These are phyloP conservation scores for Mus spicilegus DNA, from an alignment of 2,113 vertebrate species.

Conservation along the genomic window DNA sequence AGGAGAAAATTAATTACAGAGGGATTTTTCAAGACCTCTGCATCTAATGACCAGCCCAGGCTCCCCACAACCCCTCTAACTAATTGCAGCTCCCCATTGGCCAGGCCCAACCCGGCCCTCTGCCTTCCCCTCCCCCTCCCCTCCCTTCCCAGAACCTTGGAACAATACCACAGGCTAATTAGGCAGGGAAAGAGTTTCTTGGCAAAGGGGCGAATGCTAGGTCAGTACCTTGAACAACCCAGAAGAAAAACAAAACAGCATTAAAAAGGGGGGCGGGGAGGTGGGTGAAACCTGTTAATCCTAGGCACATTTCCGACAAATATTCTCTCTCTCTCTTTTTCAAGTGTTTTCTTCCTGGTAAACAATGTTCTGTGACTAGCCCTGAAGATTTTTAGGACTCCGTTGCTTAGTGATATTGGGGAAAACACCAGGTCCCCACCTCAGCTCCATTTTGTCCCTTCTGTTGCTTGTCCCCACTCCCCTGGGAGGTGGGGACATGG, in stretches of 20 bases:
- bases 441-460: background rate
- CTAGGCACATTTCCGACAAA: conserved; percentile 86
- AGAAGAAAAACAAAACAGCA: conserved; percentile 86
- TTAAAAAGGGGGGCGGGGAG: conserved; percentile 75
- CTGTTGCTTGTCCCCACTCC: background rate
- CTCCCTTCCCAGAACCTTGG: conserved; percentile 65
- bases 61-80: conserved; percentile 62
- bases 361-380: conserved; percentile 85
- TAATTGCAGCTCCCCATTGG: conserved; percentile 75
- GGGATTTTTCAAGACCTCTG: conserved; percentile 84
- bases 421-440: conserved; percentile 64
- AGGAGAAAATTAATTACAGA: conserved; percentile 92
- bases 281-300: conserved; percentile 81
- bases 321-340: conserved; percentile 82
- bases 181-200: conserved; percentile 86
- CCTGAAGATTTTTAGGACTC: conserved; percentile 84
- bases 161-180: conserved; percentile 84
- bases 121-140: background rate
- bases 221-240: conserved; percentile 86
- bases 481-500: background rate
- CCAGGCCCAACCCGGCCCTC: conserved; percentile 63
- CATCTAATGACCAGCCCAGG: conserved; percentile 79
- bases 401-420: conserved; percentile 85
- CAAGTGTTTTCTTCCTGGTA: conserved; percentile 89
- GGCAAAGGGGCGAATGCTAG: conserved; percentile 81